A percentile compares a stretch with the other conserved stretches of the same genome.
Conservation (phyloP, 1,140 invertebrate species). For the Bombyx mori region DNA sequence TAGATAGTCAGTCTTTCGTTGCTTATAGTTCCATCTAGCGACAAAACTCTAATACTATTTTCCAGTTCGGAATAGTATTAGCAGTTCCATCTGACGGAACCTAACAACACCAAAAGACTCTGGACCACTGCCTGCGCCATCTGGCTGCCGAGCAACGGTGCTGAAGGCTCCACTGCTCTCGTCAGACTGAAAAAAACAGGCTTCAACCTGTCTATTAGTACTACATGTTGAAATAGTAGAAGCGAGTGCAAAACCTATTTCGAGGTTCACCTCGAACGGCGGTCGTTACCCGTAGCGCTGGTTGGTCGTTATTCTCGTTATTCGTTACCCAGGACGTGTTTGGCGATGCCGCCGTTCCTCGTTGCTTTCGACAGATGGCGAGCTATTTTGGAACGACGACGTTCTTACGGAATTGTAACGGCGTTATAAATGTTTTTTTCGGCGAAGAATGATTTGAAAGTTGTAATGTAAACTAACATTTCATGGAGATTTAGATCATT, state of each 20-base stretch:
- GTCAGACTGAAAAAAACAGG: conserved; percentile 40
- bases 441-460: too few relatives aligned
- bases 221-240: conserved; percentile 31
- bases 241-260: conserved; percentile 35
- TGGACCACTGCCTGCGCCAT: conserved; percentile 34
- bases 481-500: too few relatives aligned
- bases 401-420: conserved; percentile 5
- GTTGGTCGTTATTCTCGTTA: conserved; percentile 45
- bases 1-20: conserved; percentile 20
- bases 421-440: not conserved
- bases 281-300: conserved; percentile 30
- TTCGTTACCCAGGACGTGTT: conserved; percentile 27
- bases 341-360: conserved; percentile 18
- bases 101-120: conserved; percentile 21
- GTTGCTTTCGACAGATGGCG: conserved; percentile 34
- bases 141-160: conserved; percentile 27
- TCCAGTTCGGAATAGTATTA: conserved; percentile 7
- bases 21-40: conserved; percentile 36
- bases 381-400: conserved; percentile 12
- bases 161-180: conserved; percentile 40
- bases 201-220: conserved; percentile 41
- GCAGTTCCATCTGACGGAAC: conserved; percentile 37
- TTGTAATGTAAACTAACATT: too few relatives aligned
- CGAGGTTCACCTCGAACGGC: conserved; percentile 25
- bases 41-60: conserved; percentile 14